These are phyloP conservation scores for Alcedo atthis DNA, from an alignment of 2,797 vertebrate species.

Conservation along the genomic window DNA sequence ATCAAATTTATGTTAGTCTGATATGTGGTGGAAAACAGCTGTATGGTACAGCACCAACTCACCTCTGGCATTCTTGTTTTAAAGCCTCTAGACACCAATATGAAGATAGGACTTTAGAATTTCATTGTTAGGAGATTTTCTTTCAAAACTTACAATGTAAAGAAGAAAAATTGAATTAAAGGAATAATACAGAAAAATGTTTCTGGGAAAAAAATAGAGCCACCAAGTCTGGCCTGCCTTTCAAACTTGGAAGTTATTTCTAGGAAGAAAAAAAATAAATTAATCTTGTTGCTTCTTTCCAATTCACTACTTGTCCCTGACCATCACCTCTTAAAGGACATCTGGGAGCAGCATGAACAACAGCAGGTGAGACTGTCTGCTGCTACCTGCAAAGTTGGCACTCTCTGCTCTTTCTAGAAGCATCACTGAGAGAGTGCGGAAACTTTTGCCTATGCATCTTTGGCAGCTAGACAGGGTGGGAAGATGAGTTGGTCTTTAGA, in stretches of 20 bases:
- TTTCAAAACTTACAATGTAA: background rate
- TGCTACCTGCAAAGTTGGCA: background rate
- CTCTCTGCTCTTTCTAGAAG: background rate
- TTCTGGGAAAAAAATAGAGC: background rate
- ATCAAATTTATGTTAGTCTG: background rate
- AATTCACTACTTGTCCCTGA: background rate
- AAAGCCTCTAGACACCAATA: background rate
- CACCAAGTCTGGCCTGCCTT: background rate
- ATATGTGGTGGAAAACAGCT: background rate
- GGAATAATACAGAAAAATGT: background rate
- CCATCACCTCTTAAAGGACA: background rate
- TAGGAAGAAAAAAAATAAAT: background rate
- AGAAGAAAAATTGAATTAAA: background rate
- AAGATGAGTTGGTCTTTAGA: background rate
- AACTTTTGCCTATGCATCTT: background rate
- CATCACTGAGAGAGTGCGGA: background rate
- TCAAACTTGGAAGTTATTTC: background rate
- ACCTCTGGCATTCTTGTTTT: background rate
- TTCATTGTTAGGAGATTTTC: background rate
- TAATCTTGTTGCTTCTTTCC: background rate
- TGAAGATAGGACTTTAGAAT: background rate
- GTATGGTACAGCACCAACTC: background rate
- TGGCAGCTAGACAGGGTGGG: background rate
- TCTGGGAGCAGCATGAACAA: background rate
- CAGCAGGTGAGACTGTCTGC: background rate